Evolutionary conservation across 2,888 invertebrate genomes (phyloP).

Genomic region (Ctenicera cuprea): DNA sequence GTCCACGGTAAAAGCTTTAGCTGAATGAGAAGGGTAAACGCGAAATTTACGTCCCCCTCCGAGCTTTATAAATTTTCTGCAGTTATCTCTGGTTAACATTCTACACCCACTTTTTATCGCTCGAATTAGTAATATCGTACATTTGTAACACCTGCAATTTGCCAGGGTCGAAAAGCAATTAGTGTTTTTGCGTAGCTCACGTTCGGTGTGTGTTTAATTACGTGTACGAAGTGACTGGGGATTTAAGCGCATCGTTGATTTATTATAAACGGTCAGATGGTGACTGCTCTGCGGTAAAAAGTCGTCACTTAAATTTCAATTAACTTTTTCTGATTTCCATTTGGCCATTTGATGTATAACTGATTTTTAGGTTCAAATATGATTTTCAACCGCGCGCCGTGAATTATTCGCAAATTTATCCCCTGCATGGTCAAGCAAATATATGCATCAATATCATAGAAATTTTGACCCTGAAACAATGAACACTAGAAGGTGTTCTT

Average conservation of each 20-base stretch:
- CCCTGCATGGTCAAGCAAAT: too few relatives aligned
- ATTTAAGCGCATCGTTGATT: slow-evolving; percentile 64
- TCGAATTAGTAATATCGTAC: slow-evolving; percentile 64
- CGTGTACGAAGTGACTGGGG: slow-evolving; percentile 64
- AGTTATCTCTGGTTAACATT: slow-evolving; percentile 50
- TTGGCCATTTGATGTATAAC: slow-evolving; percentile 44
- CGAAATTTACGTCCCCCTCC: slow-evolving; percentile 31
- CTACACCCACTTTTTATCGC: slow-evolving; percentile 56
- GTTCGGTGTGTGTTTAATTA: slow-evolving; percentile 69
- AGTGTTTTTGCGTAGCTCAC: slow-evolving; percentile 72
- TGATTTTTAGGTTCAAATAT: slow-evolving; percentile 33
- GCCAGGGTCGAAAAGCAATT: slow-evolving; percentile 71
- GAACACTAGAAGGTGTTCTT: not conserved
- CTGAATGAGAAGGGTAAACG: slow-evolving; percentile 9
- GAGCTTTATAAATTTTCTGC: slow-evolving; percentile 46
- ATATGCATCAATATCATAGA: too few relatives aligned
- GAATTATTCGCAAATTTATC: too few relatives aligned
- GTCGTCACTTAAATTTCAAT: slow-evolving; percentile 61
- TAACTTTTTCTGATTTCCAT: slow-evolving; percentile 59
- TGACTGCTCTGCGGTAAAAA: slow-evolving; percentile 62
- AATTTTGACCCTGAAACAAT: not conserved
- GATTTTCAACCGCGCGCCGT: slow-evolving; percentile 19
- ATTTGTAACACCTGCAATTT: slow-evolving; percentile 72
- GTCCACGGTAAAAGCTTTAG: slow-evolving; percentile 6
- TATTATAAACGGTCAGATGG: slow-evolving; percentile 68